phyloP scores from a whole-genome alignment of 2,797 vertebrate genomes.

The Ctenochaetus hawaiiensis region DNA sequence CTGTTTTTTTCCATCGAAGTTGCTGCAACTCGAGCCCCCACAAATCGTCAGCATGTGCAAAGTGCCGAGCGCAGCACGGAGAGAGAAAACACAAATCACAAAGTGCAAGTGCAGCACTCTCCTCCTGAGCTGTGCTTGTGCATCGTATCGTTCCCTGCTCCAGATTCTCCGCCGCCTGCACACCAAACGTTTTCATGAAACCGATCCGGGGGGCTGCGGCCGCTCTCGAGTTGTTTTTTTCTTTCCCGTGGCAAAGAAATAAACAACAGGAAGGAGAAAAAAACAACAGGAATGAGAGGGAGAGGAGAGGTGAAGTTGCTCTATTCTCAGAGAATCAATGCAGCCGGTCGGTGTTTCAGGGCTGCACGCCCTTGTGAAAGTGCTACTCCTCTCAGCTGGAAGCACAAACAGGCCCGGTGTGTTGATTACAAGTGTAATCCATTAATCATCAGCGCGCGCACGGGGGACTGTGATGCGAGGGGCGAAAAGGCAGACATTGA shows the following conservation, averaged over 20 bases:
- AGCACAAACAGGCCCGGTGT: slow-evolving; percentile 49
- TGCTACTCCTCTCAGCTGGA: slow-evolving; percentile 40
- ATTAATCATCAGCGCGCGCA: slow-evolving; percentile 69
- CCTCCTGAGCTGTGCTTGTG: not conserved
- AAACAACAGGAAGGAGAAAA: not conserved
- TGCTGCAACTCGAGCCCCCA: slow-evolving; percentile 39
- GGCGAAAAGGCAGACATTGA: slow-evolving; percentile 50
- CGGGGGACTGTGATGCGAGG: slow-evolving; percentile 61
- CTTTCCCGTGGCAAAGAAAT: slow-evolving; percentile 7
- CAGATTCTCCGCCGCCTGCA: slow-evolving; percentile 42
- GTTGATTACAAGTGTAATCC: slow-evolving; percentile 70
- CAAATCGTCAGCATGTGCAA: slow-evolving; percentile 61
- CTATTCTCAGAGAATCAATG: slow-evolving; percentile 37
- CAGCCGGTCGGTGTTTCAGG: slow-evolving; percentile 7
- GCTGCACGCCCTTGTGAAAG: slow-evolving; percentile 10
- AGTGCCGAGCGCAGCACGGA: slow-evolving; percentile 43
- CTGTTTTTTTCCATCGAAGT: slow-evolving; percentile 27
- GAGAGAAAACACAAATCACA: slow-evolving; percentile 48
- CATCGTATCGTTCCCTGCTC: slow-evolving; percentile 38
- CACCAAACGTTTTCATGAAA: slow-evolving; percentile 41
- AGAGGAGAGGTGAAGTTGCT: slow-evolving; percentile 11
- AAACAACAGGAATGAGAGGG: not conserved
- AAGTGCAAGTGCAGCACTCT: slow-evolving; percentile 66
- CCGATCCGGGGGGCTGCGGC: slow-evolving; percentile 24
- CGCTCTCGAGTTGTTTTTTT: not conserved